Base-by-base conservation (phyloP, 2,113 vertebrate species). In the Rhynchopsitta pachyrhyncha region DNA sequence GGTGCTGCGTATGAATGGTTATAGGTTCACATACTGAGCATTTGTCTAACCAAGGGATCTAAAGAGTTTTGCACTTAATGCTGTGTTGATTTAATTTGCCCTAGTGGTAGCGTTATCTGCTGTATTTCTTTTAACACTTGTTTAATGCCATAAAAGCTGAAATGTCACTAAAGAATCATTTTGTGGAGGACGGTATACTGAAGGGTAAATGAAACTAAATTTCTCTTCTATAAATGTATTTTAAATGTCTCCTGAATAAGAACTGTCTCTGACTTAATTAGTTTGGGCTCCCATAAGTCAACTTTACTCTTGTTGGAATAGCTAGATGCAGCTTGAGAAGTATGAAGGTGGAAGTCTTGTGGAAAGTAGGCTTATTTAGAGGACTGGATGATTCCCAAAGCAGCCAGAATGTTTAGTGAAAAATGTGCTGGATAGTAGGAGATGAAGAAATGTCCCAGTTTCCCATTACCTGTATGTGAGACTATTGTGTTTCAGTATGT, bases 261-360 rank as follows among this genome's bases (percentile, higher is more conserved):
- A 75, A 79, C 31, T 57, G 17, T 60, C 52, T 76, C 74, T 73
- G 35, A n/a, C 62, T 85, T 93, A 90, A 91, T 91, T 92, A 89
- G 37, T 10, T 90, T 18, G 64, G 17, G 22, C 27, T 95, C 93
- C 53, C n/a, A 9, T 85, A 95, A 91, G 78, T 84, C 15, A 47
- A 6, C 71, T 84, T 79, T 35, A 46, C 13, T 73, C 47, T 79
- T 89, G 24, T 63, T 88, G 87, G 59, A 63, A 69, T 76, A 82
- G 25, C 27, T 76, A 33, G 53, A 31, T 73, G 39, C n/a, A 39
- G 41, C 41, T 80, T 66, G 37, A 69, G 47, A 69, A 47, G 41
- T 6, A 12, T 33, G 44, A 62, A 82, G 31, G 28, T 86, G 9
- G 25, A 77, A 35, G 52, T 79, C 19, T 12, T 59, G 24, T 46